Evolutionary conservation across 2,113 vertebrate genomes (phyloP).

Genomic region (Etheostoma spectabile): DNA sequence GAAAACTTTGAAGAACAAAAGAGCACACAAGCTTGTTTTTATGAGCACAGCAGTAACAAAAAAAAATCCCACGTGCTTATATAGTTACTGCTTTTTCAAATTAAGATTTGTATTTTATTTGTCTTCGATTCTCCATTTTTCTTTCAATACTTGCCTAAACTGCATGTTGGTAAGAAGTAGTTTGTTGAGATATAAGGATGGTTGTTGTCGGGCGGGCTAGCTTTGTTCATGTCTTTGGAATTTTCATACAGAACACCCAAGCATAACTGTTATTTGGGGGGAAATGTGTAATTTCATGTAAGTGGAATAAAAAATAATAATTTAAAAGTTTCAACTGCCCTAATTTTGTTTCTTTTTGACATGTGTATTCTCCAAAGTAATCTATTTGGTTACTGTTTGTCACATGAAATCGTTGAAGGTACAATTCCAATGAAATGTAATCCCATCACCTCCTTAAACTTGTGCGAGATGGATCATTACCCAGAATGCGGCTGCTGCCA

Average conservation of each 20-base stretch:
- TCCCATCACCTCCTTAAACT: too few relatives aligned
- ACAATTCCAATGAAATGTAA: too few relatives aligned
- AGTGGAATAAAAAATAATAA: slow-evolving; percentile 78
- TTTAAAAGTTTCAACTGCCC: slow-evolving; percentile 31
- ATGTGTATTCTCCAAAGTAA: background rate
- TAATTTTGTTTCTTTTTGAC: background rate
- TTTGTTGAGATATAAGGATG: slow-evolving; percentile 63
- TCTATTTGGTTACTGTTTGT: background rate
- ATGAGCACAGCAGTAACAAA: slow-evolving; percentile 64
- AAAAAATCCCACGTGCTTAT: slow-evolving; percentile 60
- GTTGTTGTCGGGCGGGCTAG: slow-evolving; percentile 61
- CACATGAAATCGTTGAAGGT: too few relatives aligned
- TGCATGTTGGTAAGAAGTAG: slow-evolving; percentile 78
- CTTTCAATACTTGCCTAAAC: slow-evolving; percentile 77
- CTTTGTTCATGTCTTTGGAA: slow-evolving; percentile 74
- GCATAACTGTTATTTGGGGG: slow-evolving; percentile 77
- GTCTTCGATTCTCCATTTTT: slow-evolving; percentile 35
- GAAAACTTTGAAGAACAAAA: slow-evolving; percentile 70
- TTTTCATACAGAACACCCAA: slow-evolving; percentile 80
- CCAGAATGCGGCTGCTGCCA: too few relatives aligned
- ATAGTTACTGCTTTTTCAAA: slow-evolving; percentile 72
- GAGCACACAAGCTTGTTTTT: slow-evolving; percentile 73
- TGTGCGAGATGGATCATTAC: too few relatives aligned
- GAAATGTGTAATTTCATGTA: slow-evolving; percentile 81
- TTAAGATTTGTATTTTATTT: slow-evolving; percentile 63